phyloP scores from a whole-genome alignment of 2,888 invertebrate genomes.

The Ellobium chinense region DNA sequence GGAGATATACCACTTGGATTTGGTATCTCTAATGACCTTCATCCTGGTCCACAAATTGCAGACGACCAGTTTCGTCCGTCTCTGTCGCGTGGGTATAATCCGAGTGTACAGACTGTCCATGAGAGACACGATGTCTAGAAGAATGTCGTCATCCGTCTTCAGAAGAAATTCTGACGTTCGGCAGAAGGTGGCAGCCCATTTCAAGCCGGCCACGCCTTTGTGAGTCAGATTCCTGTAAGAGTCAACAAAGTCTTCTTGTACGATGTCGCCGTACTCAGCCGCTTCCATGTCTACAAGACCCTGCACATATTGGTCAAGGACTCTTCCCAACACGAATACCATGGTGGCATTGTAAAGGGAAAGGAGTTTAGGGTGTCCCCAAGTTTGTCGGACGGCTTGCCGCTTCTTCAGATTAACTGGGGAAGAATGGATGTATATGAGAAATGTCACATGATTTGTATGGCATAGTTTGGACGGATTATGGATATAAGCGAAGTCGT shows the following conservation, averaged over 20 bases:
- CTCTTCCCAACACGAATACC: slow-evolving; percentile 75
- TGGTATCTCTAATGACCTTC: slow-evolving; percentile 77
- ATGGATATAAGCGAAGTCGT: slow-evolving; percentile 48
- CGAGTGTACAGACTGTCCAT: slow-evolving; percentile 56
- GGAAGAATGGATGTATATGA: slow-evolving; percentile 77
- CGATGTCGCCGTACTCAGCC: slow-evolving; percentile 73
- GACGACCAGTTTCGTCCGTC: slow-evolving; percentile 64
- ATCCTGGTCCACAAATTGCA: slow-evolving; percentile 78
- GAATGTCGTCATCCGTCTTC: slow-evolving; percentile 80
- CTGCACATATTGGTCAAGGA: slow-evolving; percentile 60
- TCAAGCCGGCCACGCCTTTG: slow-evolving; percentile 79
- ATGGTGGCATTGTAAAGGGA: slow-evolving; percentile 62
- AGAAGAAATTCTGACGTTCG: slow-evolving; percentile 75
- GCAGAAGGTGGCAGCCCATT: slow-evolving; percentile 79
- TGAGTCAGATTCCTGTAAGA: slow-evolving; percentile 80
- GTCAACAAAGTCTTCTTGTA: slow-evolving; percentile 78
- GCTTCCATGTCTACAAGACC: slow-evolving; percentile 69
- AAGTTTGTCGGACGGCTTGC: slow-evolving; percentile 74
- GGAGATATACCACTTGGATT: slow-evolving; percentile 80
- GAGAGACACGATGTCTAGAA: slow-evolving; percentile 80
- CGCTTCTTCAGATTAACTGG: slow-evolving; percentile 74
- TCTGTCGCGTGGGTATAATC: slow-evolving; percentile 50
- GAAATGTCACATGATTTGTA: slow-evolving; percentile 55
- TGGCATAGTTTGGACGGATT: slow-evolving; percentile 40
- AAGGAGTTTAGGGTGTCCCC: slow-evolving; percentile 72